Base-by-base conservation (phyloP, 2,113 vertebrate genomes). In the Ictalurus punctatus region DNA sequence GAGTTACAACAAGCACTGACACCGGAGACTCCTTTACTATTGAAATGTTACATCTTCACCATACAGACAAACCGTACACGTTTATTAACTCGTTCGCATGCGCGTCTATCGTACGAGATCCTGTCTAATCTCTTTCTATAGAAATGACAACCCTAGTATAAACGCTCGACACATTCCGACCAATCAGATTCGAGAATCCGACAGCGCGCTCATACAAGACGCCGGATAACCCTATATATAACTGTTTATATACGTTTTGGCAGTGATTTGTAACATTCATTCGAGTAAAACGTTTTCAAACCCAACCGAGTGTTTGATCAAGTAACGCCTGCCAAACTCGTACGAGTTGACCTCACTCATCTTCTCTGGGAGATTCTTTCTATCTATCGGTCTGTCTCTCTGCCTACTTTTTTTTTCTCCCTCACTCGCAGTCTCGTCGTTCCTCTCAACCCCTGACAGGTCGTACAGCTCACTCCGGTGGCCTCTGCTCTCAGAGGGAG, bases 341-440 rank as follows among this genome's bases (percentile, higher is more conserved):
- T 63, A 83, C 80, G 54, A 74, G 86, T 34, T 58, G 87, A 85
- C 88, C 90, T 83, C 84, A n/a, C 78, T 56, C 37, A n/a, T 88
- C 86, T 90, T 52, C 84, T 82, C 69, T 79, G 93, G 90, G 92
- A 92, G 93, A 92, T 94, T 92, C 86, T 69, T 84, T 87, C 79
- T 88, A 9, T 13, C 88, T 91, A 40, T 48, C 90, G 80, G 44
- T 84, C 71, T 71, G 80, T 86, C 81, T 83, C 6, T 87, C 92
- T 84, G 86, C 92, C 86, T 88, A 83, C 76, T 25, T 25, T 6
- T 6, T 67, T 88, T 86, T 85, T 82, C 58, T 27, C 30, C 21
- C 52, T 69, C 54, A 79, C 88, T 83, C 78, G 48, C 90, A 88
- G 85, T 73, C 69, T 86, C 65, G 59, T 48, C 81, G 37, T 78